Evolutionary conservation across 2,888 invertebrate species (phyloP).

Genomic region (Apodemia zela): DNA sequence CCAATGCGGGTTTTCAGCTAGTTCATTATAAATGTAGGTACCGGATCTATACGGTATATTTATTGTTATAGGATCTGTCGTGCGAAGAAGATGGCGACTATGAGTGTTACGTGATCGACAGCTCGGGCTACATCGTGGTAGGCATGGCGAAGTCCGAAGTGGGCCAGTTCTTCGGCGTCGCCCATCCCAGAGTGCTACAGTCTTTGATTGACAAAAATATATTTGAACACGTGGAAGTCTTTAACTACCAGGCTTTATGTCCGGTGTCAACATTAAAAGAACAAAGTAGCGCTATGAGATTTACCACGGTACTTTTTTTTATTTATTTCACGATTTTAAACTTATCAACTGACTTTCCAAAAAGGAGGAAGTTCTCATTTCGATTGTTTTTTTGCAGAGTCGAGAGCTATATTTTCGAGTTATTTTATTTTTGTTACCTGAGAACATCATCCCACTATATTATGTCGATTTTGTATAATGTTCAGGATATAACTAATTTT

Average conservation of each 20-base stretch:
- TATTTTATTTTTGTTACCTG: no score
- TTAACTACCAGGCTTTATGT: slow-evolving; percentile 93
- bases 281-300: slow-evolving; percentile 48
- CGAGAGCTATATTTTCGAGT: no score
- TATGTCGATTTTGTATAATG: no score
- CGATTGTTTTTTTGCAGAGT: no score
- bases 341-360: background rate
- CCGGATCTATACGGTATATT: background rate
- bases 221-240: slow-evolving; percentile 87
- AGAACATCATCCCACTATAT: no score
- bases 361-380: no score
- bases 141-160: slow-evolving; percentile 84
- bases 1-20: no score
- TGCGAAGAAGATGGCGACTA: slow-evolving; percentile 76
- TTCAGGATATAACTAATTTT: no score
- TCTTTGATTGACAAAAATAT: slow-evolving; percentile 86
- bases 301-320: slow-evolving; percentile 45
- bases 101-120: slow-evolving; percentile 94
- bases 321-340: background rate
- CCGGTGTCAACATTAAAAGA: slow-evolving; percentile 42
- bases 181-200: slow-evolving; percentile 88
- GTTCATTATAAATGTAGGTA: background rate
- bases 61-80: slow-evolving; percentile 50
- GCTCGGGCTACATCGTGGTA: slow-evolving; percentile 92
- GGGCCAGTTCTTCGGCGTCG: slow-evolving; percentile 92